A percentile compares a stretch with the other conserved stretches of the same genome.
Conservation (phyloP, 1,140 invertebrate species). For the Babylonia areolata region DNA sequence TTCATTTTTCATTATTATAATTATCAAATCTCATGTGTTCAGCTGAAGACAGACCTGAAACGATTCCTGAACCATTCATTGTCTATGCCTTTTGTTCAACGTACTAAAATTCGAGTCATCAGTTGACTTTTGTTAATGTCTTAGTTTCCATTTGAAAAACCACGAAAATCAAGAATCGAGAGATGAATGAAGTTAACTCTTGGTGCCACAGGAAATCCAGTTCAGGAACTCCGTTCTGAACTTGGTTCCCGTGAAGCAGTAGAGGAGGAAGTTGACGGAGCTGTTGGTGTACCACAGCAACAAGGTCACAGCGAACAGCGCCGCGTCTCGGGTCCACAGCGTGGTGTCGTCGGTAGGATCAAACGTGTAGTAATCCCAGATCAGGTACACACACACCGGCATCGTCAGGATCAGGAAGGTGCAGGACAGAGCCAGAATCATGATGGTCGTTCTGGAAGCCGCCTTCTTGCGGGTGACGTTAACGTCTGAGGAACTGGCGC, state of each 20-base stretch:
- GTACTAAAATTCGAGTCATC: too few species aligned
- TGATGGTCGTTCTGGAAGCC: not conserved
- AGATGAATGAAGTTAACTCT: too few species aligned
- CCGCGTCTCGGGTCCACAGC: not conserved
- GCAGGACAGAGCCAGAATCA: not conserved
- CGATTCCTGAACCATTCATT: too few species aligned
- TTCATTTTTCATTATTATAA: too few species aligned
- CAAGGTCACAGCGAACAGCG: not conserved
- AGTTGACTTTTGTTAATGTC: too few species aligned
- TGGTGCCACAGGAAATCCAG: not conserved
- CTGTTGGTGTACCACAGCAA: not conserved
- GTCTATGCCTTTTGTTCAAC: too few species aligned
- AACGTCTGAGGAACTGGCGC: not conserved
- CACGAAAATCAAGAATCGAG: too few species aligned
- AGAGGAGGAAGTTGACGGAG: not conserved
- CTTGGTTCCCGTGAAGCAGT: not conserved
- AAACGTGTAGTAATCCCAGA: not conserved
- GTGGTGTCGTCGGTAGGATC: not conserved
- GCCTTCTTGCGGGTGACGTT: not conserved
- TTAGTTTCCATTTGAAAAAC: too few species aligned
- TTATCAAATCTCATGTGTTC: too few species aligned
- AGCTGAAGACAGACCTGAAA: too few species aligned
- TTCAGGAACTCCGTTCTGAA: not conserved
- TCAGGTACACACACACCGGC: not conserved
- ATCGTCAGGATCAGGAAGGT: not conserved